These are phyloP conservation scores for Danio kyathit DNA, from an alignment of 2,797 vertebrate genomes.

Conservation along the genomic window DNA sequence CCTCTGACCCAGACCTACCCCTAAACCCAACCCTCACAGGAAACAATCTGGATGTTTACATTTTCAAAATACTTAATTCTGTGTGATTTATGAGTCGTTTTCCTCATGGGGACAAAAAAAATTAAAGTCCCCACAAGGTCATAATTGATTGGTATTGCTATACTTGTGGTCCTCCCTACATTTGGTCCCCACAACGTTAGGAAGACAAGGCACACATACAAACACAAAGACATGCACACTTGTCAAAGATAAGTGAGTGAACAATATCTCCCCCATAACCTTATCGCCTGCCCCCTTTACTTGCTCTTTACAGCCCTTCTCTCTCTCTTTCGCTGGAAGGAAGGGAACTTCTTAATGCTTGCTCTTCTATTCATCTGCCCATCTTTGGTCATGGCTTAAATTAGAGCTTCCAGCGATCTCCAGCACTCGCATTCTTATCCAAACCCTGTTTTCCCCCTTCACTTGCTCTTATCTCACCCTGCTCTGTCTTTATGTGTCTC, in stretches of 20 bases:
- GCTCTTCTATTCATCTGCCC: conserved; percentile 73
- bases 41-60: too few relatives aligned
- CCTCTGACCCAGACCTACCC: too few relatives aligned
- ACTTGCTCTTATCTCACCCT: conserved; percentile 49
- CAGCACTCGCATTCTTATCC: conserved; percentile 53
- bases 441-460: conserved; percentile 23
- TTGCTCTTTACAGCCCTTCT: conserved; percentile 3
- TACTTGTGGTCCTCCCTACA: too few relatives aligned
- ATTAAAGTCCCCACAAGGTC: too few relatives aligned
- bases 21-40: too few relatives aligned
- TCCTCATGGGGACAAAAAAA: too few relatives aligned
- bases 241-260: conserved; percentile 35
- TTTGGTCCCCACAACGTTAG: too few relatives aligned
- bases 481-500: conserved; percentile 59
- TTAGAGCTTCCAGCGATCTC: conserved; percentile 64
- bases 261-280: conserved; percentile 27
- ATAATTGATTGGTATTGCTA: too few relatives aligned
- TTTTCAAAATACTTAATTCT: too few relatives aligned
- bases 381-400: conserved; percentile 67
- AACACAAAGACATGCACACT: conserved; percentile 17
- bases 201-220: conserved; percentile 2
- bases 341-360: conserved; percentile 58
- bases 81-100: too few relatives aligned
- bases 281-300: conserved; percentile 28
- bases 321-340: conserved; percentile 29